Evolutionary conservation across 2,113 vertebrate species (phyloP).

Genomic region (Piprites chloris): DNA sequence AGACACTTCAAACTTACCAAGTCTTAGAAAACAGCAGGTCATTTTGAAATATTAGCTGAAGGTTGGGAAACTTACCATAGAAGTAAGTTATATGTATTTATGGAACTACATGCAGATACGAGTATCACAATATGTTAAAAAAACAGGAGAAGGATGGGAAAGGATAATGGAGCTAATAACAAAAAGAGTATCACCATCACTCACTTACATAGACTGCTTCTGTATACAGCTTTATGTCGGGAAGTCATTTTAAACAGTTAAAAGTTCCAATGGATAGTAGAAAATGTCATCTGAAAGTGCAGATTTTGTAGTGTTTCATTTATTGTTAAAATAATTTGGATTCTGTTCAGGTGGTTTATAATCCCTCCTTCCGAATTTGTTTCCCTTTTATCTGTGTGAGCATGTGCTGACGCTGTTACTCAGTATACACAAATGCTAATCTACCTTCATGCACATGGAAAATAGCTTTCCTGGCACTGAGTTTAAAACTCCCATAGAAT

Average conservation of each 20-base stretch:
- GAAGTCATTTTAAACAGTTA: constrained; percentile 5
- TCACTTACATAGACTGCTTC: not conserved
- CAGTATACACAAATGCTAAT: constrained; percentile 50
- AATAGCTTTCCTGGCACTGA: constrained; percentile 43
- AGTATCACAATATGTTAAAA: not conserved
- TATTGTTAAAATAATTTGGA: constrained; percentile 56
- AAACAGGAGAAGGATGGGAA: not conserved
- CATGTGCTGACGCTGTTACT: constrained; percentile 50
- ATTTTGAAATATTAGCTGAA: constrained; percentile 1
- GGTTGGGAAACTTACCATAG: not conserved
- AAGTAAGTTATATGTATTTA: not conserved
- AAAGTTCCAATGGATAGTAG: not conserved
- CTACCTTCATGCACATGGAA: constrained; percentile 60
- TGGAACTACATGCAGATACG: not conserved
- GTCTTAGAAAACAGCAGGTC: not conserved
- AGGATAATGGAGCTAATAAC: not conserved
- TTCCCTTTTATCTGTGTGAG: constrained; percentile 65
- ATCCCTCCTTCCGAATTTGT: constrained; percentile 54
- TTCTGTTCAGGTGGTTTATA: constrained; percentile 58
- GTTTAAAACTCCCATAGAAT: constrained; percentile 52
- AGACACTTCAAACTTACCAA: not conserved
- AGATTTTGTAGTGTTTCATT: constrained; percentile 29
- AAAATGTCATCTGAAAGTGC: constrained; percentile 24
- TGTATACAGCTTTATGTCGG: not conserved
- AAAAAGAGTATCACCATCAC: not conserved